Evolutionary conservation across 2,797 vertebrate species (phyloP).

Genomic region (Paratrypauchen microcephalus): DNA sequence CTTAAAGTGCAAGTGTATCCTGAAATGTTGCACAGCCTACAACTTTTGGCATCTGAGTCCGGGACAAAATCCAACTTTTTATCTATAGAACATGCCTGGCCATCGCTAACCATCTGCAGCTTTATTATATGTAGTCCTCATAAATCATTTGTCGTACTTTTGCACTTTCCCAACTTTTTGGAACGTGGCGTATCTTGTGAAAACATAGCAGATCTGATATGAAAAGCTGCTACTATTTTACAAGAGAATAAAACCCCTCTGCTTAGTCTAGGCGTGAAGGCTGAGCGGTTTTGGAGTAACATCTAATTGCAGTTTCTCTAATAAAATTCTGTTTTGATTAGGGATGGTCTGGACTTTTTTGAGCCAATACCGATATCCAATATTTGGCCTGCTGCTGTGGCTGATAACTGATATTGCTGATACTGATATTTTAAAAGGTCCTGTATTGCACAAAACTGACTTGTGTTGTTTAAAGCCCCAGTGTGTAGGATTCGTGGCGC

Average conservation of each 20-base stretch:
- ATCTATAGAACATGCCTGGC: constrained; percentile 61
- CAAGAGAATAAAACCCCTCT: neutral
- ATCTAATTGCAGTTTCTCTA: neutral
- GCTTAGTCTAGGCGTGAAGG: neutral
- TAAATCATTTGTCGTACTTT: constrained; percentile 62
- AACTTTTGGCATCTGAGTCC: constrained; percentile 53
- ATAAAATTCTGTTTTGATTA: neutral
- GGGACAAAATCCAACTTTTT: constrained; percentile 51
- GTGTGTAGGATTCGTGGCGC: too few species aligned
- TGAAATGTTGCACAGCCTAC: constrained; percentile 53
- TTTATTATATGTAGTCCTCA: constrained; percentile 61
- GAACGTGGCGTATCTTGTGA: constrained; percentile 36
- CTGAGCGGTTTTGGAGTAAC: neutral
- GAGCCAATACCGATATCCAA: too few species aligned
- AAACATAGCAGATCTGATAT: constrained; percentile 29
- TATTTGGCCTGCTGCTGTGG: too few species aligned
- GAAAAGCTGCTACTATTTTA: constrained; percentile 3
- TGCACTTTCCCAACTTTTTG: constrained; percentile 59
- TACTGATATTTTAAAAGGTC: too few species aligned
- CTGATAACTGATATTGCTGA: too few species aligned
- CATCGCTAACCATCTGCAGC: constrained; percentile 67
- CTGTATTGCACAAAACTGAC: too few species aligned
- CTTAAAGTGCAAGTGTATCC: constrained; percentile 51
- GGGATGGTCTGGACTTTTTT: too few species aligned
- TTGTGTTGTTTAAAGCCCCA: too few species aligned